Percentiles rank a stretch among this genome's conserved stretches.
These are phyloP conservation scores for Xestia ashworthii DNA, from an alignment of 2,888 invertebrate genomes.

Conservation along the genomic window DNA sequence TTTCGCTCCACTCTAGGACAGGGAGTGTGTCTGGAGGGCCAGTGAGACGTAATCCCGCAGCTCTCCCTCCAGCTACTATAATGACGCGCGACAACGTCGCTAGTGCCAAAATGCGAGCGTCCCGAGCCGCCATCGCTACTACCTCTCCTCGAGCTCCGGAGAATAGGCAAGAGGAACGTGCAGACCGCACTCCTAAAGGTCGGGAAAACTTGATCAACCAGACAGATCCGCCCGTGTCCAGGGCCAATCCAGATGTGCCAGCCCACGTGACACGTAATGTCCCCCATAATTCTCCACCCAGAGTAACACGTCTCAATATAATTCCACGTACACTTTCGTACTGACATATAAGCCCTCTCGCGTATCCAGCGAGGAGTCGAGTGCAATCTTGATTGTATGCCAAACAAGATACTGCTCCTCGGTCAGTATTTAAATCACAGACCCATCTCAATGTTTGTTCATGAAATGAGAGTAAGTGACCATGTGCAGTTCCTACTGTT, in stretches of 20 bases:
- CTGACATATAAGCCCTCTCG: conserved; percentile 97
- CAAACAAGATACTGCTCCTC: conserved; percentile 95
- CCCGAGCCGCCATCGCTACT: conserved; percentile 85
- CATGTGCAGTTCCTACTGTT: conserved; percentile 98
- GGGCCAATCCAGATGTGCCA: conserved; percentile 87
- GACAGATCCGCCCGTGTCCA: conserved; percentile 98
- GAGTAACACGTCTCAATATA: conserved; percentile 84
- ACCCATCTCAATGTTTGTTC: conserved; percentile 98
- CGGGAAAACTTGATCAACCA: conserved; percentile 97
- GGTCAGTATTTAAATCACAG: conserved; percentile 92
- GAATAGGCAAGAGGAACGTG: conserved; percentile 98
- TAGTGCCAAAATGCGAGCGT: conserved; percentile 94
- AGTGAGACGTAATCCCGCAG: conserved; percentile 91
- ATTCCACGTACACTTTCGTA: conserved; percentile 94
- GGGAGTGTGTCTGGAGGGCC: conserved; percentile 95
- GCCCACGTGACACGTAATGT: conserved; percentile 87
- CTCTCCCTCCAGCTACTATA: conserved; percentile 85
- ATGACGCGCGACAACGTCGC: conserved; percentile 97
- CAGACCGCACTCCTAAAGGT: conserved; percentile 96
- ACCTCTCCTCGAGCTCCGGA: conserved; percentile 98
- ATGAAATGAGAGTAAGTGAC: conserved; percentile 94
- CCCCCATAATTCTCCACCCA: conserved; percentile 88
- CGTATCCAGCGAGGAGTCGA: conserved; percentile 94
- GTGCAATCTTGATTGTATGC: conserved; percentile 97
- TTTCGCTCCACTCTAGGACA: conserved; percentile 95